Percentiles rank a stretch among this genome's conserved stretches.
Evolutionary conservation across 2,888 invertebrate species (phyloP).

Genomic region (Stenodera caucasica): DNA sequence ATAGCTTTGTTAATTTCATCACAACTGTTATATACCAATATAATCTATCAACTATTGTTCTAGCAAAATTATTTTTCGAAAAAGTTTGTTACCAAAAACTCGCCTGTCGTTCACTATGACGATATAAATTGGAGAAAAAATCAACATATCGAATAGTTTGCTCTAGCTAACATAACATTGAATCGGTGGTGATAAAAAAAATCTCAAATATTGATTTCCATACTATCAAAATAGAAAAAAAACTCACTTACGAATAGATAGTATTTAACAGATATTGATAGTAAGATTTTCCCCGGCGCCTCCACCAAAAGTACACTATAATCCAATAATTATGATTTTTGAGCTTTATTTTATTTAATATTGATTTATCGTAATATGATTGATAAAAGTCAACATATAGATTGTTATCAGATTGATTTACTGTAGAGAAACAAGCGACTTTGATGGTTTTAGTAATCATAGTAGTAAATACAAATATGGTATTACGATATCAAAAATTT

Average conservation of each 20-base stretch:
- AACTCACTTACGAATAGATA: too few relatives aligned
- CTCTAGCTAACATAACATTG: too few relatives aligned
- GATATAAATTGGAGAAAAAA: neutral
- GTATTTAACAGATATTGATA: too few relatives aligned
- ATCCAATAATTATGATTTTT: too few relatives aligned
- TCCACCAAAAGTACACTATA: neutral
- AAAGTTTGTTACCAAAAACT: neutral
- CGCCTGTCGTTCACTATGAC: too few relatives aligned
- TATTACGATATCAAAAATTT: constrained; percentile 23
- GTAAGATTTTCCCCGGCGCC: neutral
- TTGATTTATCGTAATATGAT: neutral
- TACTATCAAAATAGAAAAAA: too few relatives aligned
- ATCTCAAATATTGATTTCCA: too few relatives aligned
- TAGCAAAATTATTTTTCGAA: neutral
- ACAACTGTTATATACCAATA: neutral
- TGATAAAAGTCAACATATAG: neutral
- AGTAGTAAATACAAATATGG: constrained; percentile 14
- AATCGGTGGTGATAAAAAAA: too few relatives aligned
- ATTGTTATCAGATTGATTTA: constrained; percentile 6
- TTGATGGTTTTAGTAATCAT: constrained; percentile 22
- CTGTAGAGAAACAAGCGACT: neutral
- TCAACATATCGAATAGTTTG: too few relatives aligned
- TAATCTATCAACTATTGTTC: constrained; percentile 2
- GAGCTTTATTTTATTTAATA: too few relatives aligned
- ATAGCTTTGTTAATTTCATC: neutral